Evolutionary conservation across 1,140 invertebrate genomes (phyloP).

Genomic region (Penaeus indicus): DNA sequence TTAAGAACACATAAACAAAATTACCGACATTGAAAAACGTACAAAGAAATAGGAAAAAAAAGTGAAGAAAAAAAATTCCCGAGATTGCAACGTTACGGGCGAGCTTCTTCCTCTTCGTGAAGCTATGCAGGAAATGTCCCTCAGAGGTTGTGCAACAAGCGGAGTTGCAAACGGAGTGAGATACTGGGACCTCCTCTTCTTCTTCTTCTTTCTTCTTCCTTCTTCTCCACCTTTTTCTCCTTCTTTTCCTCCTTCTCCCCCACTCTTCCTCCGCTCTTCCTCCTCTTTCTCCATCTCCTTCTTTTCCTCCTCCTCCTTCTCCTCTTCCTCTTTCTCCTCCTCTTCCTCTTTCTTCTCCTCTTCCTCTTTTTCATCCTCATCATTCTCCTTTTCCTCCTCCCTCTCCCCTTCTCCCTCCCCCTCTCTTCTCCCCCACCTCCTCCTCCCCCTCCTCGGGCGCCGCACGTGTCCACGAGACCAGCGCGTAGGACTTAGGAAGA

Average conservation of each 20-base stretch:
- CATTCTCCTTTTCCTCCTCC: slow-evolving; percentile 22
- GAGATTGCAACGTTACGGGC: not conserved
- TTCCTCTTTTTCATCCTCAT: not conserved
- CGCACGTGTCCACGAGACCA: too few species aligned
- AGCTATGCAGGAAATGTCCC: too few species aligned
- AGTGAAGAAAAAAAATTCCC: not conserved
- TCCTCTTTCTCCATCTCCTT: not conserved
- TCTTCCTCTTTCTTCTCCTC: not conserved
- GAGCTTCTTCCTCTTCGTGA: too few species aligned
- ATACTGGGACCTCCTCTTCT: not conserved
- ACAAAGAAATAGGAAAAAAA: not conserved
- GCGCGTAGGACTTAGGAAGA: too few species aligned
- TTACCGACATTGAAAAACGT: too few species aligned
- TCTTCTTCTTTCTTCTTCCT: not conserved
- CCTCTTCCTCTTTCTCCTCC: not conserved
- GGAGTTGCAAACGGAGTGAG: not conserved
- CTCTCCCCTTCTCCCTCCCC: slow-evolving; percentile 16
- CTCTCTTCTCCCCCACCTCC: not conserved
- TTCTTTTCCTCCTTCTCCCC: not conserved
- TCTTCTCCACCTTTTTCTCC: not conserved
- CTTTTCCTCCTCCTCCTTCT: not conserved
- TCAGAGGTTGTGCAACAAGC: not conserved
- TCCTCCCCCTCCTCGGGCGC: not conserved
- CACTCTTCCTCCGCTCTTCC: too few species aligned
- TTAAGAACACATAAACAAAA: not conserved